These are phyloP conservation scores for Drosophila meridionalis DNA, from an alignment of 2,888 invertebrate genomes.

Conservation along the genomic window DNA sequence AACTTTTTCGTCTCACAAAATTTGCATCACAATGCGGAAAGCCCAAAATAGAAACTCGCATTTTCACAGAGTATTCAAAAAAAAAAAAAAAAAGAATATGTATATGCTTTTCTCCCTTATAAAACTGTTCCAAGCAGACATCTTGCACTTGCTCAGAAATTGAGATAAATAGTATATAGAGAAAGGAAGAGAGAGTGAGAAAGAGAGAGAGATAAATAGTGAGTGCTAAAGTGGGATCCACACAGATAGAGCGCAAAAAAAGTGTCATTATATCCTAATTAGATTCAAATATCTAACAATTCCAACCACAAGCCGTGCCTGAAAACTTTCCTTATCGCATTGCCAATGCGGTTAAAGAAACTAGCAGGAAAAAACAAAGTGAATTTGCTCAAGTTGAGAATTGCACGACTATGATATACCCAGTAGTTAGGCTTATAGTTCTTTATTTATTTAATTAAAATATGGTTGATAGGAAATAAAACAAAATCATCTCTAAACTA, in stretches of 20 bases:
- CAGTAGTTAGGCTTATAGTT: background rate
- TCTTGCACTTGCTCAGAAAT: constrained; percentile 13
- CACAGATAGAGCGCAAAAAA: constrained; percentile 34
- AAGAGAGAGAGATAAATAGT: background rate
- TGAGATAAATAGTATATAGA: constrained; percentile 21
- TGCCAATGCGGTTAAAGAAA: constrained; percentile 43
- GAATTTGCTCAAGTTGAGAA: background rate
- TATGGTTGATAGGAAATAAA: too few species aligned
- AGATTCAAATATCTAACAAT: constrained; percentile 75
- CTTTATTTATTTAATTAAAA: too few species aligned
- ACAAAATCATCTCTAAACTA: too few species aligned
- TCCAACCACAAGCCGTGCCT: constrained; percentile 63
- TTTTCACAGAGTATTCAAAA: background rate
- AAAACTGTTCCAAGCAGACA: constrained; percentile 1
- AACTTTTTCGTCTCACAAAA: constrained; percentile 25
- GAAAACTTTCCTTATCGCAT: constrained; percentile 69
- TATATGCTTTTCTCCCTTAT: background rate
- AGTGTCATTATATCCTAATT: constrained; percentile 76
- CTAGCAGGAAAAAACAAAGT: constrained; percentile 8
- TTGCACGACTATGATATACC: background rate
- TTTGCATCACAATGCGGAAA: constrained; percentile 43
- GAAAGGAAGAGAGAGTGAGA: background rate
- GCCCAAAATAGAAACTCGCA: constrained; percentile 7
- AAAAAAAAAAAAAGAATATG: background rate
- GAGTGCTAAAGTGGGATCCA: background rate